These are phyloP conservation scores for Brachylomia viminalis DNA, from an alignment of 2,888 invertebrate species.

Conservation along the genomic window DNA sequence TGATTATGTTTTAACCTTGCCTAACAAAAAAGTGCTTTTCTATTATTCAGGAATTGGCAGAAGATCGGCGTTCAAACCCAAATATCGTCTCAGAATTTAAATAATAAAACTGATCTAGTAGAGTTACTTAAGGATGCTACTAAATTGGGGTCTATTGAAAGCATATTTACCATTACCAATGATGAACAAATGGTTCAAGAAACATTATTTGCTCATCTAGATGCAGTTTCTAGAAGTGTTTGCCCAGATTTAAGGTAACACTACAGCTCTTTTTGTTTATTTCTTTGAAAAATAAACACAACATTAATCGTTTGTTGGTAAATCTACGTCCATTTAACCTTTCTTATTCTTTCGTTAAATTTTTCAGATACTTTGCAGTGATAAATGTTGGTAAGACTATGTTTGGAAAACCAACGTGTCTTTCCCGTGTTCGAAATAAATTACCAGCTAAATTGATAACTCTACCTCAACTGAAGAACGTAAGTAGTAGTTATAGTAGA, in stretches of 20 bases:
- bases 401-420: constrained; percentile 61
- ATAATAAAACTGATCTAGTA: constrained; percentile 38
- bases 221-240: constrained; percentile 67
- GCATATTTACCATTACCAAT: constrained; percentile 66
- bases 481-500: constrained; percentile 33
- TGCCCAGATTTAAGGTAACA: constrained; percentile 68
- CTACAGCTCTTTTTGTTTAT: not conserved
- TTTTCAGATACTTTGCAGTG: constrained; percentile 47
- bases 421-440: constrained; percentile 55
- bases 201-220: constrained; percentile 63
- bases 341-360: not conserved
- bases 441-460: constrained; percentile 64
- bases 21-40: not conserved
- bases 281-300: not conserved
- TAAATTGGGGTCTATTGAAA: constrained; percentile 65
- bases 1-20: not conserved
- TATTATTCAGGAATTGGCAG: constrained; percentile 65
- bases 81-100: constrained; percentile 45
- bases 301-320: not conserved
- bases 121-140: constrained; percentile 59
- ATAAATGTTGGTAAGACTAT: constrained; percentile 38
- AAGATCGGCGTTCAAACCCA: constrained; percentile 61
- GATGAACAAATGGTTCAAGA: constrained; percentile 46
- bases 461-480: constrained; percentile 26
- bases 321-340: not conserved